These are phyloP conservation scores for Monochamus saltuarius DNA, from an alignment of 1,140 invertebrate genomes.

Conservation along the genomic window DNA sequence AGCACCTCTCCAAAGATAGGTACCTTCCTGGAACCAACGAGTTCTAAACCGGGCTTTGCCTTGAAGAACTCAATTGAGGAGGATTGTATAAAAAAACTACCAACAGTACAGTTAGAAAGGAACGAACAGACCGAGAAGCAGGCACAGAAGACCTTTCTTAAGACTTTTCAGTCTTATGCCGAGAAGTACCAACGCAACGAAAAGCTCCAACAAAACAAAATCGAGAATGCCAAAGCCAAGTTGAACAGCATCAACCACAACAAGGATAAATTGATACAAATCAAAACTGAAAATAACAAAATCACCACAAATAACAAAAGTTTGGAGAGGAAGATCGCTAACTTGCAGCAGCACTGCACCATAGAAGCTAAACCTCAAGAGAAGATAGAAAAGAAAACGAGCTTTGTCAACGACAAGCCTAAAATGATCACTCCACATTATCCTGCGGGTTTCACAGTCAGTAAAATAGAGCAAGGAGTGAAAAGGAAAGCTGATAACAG, in stretches of 20 bases:
- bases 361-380: conserved; percentile 34
- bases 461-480: conserved; percentile 45
- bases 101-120: conserved; percentile 30
- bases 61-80: conserved; percentile 17
- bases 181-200: conserved; percentile 37
- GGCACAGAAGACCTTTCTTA: conserved; percentile 44
- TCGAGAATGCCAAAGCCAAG: conserved; percentile 28
- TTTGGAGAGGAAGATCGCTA: conserved; percentile 43
- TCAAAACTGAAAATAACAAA: conserved; percentile 20
- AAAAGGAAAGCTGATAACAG: conserved; percentile 41
- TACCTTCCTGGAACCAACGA: conserved; percentile 13
- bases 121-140: conserved; percentile 32
- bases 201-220: conserved; percentile 34
- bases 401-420: conserved; percentile 28
- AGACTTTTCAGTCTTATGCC: conserved; percentile 42
- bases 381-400: conserved; percentile 31
- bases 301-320: conserved; percentile 31
- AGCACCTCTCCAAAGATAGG: conserved; percentile 16
- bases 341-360: conserved; percentile 40
- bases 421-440: conserved; percentile 40
- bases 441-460: conserved; percentile 48
- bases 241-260: conserved; percentile 14
- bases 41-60: conserved; percentile 8
- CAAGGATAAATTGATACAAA: conserved; percentile 7
- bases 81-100: conserved; percentile 32